A percentile compares a stretch with the other conserved stretches of the same genome.
Evolutionary conservation across 23 tunicate genomes (phyloP).

Genomic region (Ascidia mentula): DNA sequence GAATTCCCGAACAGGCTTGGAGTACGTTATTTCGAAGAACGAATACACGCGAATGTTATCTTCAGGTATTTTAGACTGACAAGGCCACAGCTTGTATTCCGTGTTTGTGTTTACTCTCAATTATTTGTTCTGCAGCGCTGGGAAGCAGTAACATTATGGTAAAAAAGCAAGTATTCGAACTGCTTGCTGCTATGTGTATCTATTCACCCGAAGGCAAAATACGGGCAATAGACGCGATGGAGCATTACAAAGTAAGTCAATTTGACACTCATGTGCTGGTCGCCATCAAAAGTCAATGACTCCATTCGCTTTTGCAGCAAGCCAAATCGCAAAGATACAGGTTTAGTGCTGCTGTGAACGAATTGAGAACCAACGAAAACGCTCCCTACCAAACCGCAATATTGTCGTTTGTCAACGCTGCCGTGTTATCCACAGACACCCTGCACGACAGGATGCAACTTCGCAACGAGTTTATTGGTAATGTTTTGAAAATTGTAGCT

Average conservation of each 20-base stretch:
- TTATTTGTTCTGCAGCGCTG: constrained; percentile 43
- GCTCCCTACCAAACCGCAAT: constrained; percentile 79
- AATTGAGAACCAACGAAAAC: constrained; percentile 73
- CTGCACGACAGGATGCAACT: constrained; percentile 69
- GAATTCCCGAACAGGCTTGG: constrained; percentile 90
- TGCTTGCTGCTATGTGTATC: constrained; percentile 92
- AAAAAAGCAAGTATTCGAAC: constrained; percentile 92
- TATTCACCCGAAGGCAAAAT: constrained; percentile 71
- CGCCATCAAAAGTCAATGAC: background rate
- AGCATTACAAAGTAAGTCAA: constrained; percentile 59
- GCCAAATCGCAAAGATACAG: constrained; percentile 74
- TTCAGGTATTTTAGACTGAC: constrained; percentile 14
- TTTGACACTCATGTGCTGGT: no score
- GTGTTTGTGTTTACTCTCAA: background rate
- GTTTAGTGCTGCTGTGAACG: constrained; percentile 81
- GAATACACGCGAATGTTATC: constrained; percentile 84
- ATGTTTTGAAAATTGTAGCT: background rate
- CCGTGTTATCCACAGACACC: constrained; percentile 58
- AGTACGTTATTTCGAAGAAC: constrained; percentile 72
- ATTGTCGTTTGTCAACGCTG: constrained; percentile 84
- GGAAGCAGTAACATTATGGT: constrained; percentile 89
- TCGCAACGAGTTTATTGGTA: constrained; percentile 92
- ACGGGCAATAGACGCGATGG: constrained; percentile 89
- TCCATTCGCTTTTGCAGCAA: constrained; percentile 27
- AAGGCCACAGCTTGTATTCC: no score